phyloP scores from a whole-genome alignment of 2,113 vertebrate species.

The Nesoenas mayeri region DNA sequence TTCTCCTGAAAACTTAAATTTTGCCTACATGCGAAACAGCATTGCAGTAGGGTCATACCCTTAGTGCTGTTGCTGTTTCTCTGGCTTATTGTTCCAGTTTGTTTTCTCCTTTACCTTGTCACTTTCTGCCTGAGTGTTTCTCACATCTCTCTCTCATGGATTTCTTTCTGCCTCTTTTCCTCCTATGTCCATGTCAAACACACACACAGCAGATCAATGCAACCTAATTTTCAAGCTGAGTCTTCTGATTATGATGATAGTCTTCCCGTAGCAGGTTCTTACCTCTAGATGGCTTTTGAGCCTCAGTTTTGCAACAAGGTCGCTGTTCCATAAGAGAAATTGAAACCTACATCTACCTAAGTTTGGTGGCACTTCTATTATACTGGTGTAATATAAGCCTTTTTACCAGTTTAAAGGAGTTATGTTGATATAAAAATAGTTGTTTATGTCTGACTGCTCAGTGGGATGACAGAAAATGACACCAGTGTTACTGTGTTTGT shows the following conservation, averaged over 20 bases:
- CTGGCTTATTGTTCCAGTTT: not conserved
- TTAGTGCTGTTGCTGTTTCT: not conserved
- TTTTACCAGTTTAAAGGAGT: not conserved
- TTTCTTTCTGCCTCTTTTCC: not conserved
- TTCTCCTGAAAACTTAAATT: not conserved
- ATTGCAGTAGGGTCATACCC: not conserved
- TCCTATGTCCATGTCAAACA: not conserved
- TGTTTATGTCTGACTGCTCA: not conserved
- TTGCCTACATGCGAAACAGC: not conserved
- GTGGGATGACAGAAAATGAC: not conserved
- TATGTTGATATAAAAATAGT: not conserved
- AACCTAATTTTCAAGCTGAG: accelerated
- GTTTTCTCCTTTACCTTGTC: not conserved
- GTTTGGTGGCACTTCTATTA: not conserved
- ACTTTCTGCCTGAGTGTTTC: not conserved
- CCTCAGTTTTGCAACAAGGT: not conserved
- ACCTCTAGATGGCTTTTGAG: not conserved
- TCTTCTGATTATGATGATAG: not conserved
- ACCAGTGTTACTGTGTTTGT: not conserved
- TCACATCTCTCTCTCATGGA: not conserved
- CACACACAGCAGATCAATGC: not conserved
- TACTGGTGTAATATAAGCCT: not conserved
- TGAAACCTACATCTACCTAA: not conserved
- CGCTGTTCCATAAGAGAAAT: not conserved
- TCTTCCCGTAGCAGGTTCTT: not conserved